Evolutionary conservation across 2,797 vertebrate genomes (phyloP).

Genomic region (Channallabes apus): DNA sequence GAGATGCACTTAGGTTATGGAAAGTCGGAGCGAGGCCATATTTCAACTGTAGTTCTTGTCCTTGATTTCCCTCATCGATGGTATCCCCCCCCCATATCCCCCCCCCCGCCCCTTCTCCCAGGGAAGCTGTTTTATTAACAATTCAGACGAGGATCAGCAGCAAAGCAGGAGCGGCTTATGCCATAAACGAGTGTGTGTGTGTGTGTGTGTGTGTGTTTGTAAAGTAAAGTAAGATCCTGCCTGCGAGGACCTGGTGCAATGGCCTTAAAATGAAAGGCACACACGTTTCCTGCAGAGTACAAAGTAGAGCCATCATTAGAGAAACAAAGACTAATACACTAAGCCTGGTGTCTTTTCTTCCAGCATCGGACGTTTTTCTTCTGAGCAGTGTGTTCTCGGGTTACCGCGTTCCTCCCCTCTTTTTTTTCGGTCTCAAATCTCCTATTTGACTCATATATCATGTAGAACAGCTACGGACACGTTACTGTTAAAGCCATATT

Average conservation of each 20-base stretch:
- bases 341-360: neutral
- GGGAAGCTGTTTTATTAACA: conserved; percentile 86
- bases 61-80: conserved; percentile 73
- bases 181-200: conserved; percentile 87
- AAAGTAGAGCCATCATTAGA: conserved; percentile 23
- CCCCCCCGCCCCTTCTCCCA: conserved; percentile 67
- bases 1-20: conserved; percentile 1
- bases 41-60: conserved; percentile 23
- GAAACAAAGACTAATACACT: conserved; percentile 13
- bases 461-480: conserved; percentile 3
- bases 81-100: conserved; percentile 46
- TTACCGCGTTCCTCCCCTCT: neutral
- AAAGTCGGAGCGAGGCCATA: conserved; percentile 27
- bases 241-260: conserved; percentile 71
- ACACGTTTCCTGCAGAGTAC: conserved; percentile 73
- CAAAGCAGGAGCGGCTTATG: conserved; percentile 89
- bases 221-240: conserved; percentile 84
- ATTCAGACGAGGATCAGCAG: conserved; percentile 98
- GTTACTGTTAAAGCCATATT: conserved; percentile 22
- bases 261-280: conserved; percentile 81
- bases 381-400: neutral
- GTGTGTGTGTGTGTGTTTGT: conserved; percentile 92
- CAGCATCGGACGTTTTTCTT: neutral
- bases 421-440: conserved; percentile 2
- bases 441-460: neutral